Evolutionary conservation across 2,888 invertebrate genomes (phyloP).

Genomic region (Seira musarum): DNA sequence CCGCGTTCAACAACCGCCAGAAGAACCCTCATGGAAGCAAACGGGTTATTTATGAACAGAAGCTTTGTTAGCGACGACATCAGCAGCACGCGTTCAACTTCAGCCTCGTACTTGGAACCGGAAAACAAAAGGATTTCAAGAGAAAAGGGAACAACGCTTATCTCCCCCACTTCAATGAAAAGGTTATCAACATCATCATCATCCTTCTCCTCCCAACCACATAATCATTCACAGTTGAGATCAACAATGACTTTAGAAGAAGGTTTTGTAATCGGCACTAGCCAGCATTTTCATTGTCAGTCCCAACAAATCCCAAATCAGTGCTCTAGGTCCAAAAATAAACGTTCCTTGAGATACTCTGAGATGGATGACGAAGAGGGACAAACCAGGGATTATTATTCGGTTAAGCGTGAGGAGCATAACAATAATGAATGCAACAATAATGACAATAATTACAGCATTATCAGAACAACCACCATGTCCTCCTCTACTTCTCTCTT

Average conservation of each 20-base stretch:
- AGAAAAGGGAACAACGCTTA: not conserved
- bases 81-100: not conserved
- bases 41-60: conserved; percentile 51
- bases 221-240: not conserved
- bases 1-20: not conserved
- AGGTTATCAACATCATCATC: conserved; percentile 32
- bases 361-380: not conserved
- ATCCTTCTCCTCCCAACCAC: not conserved
- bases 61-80: conserved; percentile 35
- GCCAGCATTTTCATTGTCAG: not conserved
- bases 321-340: conserved; percentile 27
- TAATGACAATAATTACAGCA: conserved; percentile 32
- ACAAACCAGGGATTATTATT: not conserved
- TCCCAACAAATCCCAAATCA: conserved; percentile 21
- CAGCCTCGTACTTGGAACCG: not conserved
- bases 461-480: not conserved
- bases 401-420: conserved; percentile 17
- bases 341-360: conserved; percentile 17
- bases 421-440: conserved; percentile 17
- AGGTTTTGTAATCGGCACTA: not conserved
- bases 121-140: not conserved
- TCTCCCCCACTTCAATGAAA: conserved; percentile 10
- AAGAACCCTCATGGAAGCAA: conserved; percentile 39
- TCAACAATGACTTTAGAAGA: not conserved
- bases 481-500: conserved; percentile 12